A percentile compares a stretch with the other conserved stretches of the same genome.
Evolutionary conservation across 2,888 invertebrate genomes (phyloP).

Genomic region (Amblyjoppa fuscipennis): DNA sequence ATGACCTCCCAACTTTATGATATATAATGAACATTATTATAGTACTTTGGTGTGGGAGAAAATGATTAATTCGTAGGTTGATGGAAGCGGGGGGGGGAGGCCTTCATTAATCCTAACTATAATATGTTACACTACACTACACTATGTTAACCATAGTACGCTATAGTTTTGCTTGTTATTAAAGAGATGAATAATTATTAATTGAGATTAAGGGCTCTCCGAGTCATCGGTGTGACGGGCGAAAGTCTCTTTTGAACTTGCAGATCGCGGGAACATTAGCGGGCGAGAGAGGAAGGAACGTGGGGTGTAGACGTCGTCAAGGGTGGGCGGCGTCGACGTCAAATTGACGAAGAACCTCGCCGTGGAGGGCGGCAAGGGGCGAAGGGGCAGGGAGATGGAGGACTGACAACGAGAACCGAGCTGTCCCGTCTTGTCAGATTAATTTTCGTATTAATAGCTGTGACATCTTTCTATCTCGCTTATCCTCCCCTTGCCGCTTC

Average conservation of each 20-base stretch:
- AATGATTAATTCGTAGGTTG: conserved; percentile 6
- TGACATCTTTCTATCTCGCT: conserved; percentile 36
- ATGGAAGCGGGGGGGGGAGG: background rate
- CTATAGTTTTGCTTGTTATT: background rate
- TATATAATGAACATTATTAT: background rate
- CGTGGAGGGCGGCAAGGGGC: background rate
- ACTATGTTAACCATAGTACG: background rate
- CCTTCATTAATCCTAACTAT: background rate
- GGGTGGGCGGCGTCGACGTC: conserved; percentile 72
- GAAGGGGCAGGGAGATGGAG: background rate
- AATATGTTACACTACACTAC: background rate
- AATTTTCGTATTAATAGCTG: conserved; percentile 74
- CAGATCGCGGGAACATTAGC: background rate
- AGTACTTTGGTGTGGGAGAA: background rate
- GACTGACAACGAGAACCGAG: conserved; percentile 43
- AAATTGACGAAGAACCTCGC: conserved; percentile 71
- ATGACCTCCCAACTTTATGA: too few relatives aligned
- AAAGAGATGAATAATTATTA: conserved; percentile 42
- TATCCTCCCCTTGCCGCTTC: conserved; percentile 49
- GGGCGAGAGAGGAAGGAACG: conserved; percentile 63
- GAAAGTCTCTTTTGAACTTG: conserved; percentile 57
- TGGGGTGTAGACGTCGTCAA: conserved; percentile 44
- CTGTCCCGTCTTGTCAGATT: conserved; percentile 66
- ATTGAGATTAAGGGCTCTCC: conserved; percentile 20
- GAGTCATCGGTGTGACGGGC: conserved; percentile 7